phyloP scores from a whole-genome alignment of 2,888 invertebrate species.

The Chymomyza procnemis region DNA sequence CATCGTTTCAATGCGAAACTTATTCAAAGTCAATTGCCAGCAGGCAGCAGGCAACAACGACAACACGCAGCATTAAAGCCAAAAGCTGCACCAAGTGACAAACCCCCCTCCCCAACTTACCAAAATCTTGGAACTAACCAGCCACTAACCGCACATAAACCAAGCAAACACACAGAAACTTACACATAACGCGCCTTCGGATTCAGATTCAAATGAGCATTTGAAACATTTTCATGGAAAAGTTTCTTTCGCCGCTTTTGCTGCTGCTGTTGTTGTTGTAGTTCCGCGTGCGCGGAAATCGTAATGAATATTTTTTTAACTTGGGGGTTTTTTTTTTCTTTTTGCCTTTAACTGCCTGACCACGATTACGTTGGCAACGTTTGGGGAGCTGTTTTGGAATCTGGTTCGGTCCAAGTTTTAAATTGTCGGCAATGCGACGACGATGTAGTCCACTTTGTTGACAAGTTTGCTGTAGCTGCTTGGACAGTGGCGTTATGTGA shows the following conservation, averaged over 20 bases:
- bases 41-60: constrained; percentile 35
- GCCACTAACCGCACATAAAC: constrained; percentile 20
- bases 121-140: constrained; percentile 25
- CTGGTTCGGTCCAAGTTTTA: not conserved
- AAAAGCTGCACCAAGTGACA: not conserved
- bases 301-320: constrained; percentile 71
- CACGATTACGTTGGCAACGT: not conserved
- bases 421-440: not conserved
- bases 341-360: not conserved
- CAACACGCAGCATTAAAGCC: constrained; percentile 20
- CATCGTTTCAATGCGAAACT: constrained; percentile 67
- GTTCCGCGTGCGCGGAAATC: constrained; percentile 60
- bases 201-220: constrained; percentile 63
- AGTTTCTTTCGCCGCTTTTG: constrained; percentile 39
- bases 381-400: not conserved
- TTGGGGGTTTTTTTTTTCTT: constrained; percentile 31
- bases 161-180: constrained; percentile 27
- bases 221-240: constrained; percentile 68
- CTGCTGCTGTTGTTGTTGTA: constrained; percentile 4
- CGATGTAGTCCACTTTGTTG: constrained; percentile 21
- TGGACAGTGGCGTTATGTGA: not conserved
- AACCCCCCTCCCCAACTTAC: no score
- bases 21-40: constrained; percentile 66
- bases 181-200: constrained; percentile 28
- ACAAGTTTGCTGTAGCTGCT: constrained; percentile 30